Evolutionary conservation across 2,113 vertebrate species (phyloP), one percentile per base, ranked within the genome.

Genomic region (Hymenochirus boettgeri): DNA sequence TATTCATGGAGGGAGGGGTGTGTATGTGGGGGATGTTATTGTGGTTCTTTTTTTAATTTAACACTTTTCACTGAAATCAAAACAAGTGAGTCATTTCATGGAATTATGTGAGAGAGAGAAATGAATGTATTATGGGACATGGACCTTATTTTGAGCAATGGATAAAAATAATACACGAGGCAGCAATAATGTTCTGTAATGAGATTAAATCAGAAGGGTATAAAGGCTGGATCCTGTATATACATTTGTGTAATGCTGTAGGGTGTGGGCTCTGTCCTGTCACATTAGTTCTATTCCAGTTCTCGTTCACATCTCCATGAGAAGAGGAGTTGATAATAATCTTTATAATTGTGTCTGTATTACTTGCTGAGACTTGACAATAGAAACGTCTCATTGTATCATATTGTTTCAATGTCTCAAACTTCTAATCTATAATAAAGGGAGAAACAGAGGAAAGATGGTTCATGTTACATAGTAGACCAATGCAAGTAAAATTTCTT

Each of bases 401-500:
- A 46, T 26, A 64, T 53, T 31, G 31, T 55, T 26, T 19, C 52
- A 31, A 18, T 5, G 7, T 10, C 52, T 31, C 39, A n/a, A 15
- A 1, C 12, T 42, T 15, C 15, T 15, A n/a, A 5, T 15, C 39
- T 42, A 5, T 42, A 42, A 42, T 5, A 42, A 35, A 12, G 33
- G 39, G 29, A 31, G 10, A 39, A 42, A 37, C 15, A 62, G 31
- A 42, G 35, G 45, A 52, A 56, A 56, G 62, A 65, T 27, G 55
- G 33, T n/a, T 47, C 62, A 56, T 26, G 62, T 42, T 29, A 22
- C 26, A 65, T 57, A 33, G 46, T 1, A 33, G 15, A 47, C 39
- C 57, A 17, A 42, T 42, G 39, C 3, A 42, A 42, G 4, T 42
- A 42, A 42, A 42, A 17, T 18, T 18, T 1, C 33, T 33, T 11